Percentiles rank a stretch among this genome's conserved stretches.
Conservation (phyloP, 2,797 vertebrate species). For the Microtus agrestis region DNA sequence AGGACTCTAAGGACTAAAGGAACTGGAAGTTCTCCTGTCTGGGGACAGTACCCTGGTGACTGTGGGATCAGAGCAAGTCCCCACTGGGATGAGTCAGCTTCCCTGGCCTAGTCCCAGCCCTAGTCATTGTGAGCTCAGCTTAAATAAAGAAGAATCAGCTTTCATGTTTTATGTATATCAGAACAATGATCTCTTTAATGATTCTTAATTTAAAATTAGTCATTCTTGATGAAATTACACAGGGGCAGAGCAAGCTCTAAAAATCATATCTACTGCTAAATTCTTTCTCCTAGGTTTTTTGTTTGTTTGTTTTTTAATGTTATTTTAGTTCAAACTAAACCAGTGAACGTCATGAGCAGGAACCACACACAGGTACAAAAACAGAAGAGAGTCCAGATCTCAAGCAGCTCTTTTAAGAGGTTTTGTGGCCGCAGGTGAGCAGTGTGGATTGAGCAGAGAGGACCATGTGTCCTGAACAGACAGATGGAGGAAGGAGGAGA, state of each 20-base stretch:
- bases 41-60: not conserved
- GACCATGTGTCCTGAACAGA: not conserved
- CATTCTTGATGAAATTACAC: not conserved
- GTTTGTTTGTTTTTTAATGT: not conserved
- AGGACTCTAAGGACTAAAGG: not conserved
- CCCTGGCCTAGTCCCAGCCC: not conserved
- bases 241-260: not conserved
- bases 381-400: not conserved
- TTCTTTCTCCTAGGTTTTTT: not conserved
- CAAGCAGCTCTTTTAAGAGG: not conserved
- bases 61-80: not conserved
- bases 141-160: not conserved
- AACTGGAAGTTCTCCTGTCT: not conserved
- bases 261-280: not conserved
- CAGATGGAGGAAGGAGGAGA: not conserved
- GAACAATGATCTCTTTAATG: not conserved
- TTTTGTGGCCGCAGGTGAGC: not conserved
- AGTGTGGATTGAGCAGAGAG: not conserved
- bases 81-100: not conserved
- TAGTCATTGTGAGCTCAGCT: not conserved
- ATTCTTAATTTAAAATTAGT: conserved; percentile 19
- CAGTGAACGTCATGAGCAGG: not conserved
- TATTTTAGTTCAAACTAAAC: not conserved
- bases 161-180: not conserved
- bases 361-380: not conserved